Conservation (phyloP, 2,113 vertebrate species). For the Austrofundulus limnaeus region DNA sequence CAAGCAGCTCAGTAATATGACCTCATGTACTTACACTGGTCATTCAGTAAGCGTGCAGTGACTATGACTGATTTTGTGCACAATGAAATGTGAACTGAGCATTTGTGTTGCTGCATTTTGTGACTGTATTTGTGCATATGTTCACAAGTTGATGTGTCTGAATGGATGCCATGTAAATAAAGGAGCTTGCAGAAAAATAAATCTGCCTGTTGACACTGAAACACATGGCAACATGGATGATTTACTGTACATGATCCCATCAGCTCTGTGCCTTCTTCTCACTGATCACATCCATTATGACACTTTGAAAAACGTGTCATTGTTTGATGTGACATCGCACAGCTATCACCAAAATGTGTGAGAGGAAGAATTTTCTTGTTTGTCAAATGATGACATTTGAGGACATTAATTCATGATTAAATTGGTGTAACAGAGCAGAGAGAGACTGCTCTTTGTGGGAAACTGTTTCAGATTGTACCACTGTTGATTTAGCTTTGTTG, state of each 20-base stretch:
- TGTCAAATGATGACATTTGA: slow-evolving; percentile 68
- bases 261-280: slow-evolving; percentile 44
- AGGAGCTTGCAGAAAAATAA: slow-evolving; percentile 43
- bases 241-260: slow-evolving; percentile 41
- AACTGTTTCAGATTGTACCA: slow-evolving; percentile 22
- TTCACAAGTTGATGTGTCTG: slow-evolving; percentile 22
- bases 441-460: slow-evolving; percentile 49
- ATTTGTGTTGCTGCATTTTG: slow-evolving; percentile 18
- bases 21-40: slow-evolving; percentile 56
- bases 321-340: slow-evolving; percentile 43
- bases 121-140: slow-evolving; percentile 23
- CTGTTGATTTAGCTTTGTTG: slow-evolving; percentile 39
- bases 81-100: slow-evolving; percentile 49
- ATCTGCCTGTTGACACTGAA: slow-evolving; percentile 35
- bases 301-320: slow-evolving; percentile 45
- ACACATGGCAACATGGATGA: slow-evolving; percentile 44
- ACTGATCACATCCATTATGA: slow-evolving; percentile 47
- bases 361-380: slow-evolving; percentile 59
- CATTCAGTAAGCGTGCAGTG: slow-evolving; percentile 71
- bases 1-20: slow-evolving; percentile 56
- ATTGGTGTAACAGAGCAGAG: slow-evolving; percentile 60
- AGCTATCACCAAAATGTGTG: slow-evolving; percentile 46
- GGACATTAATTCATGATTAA: slow-evolving; percentile 71
- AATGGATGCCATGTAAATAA: slow-evolving; percentile 54
- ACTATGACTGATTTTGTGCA: slow-evolving; percentile 62